Evolutionary conservation across 2,797 vertebrate species (phyloP).

Genomic region (Xiphophorus birchmanni): DNA sequence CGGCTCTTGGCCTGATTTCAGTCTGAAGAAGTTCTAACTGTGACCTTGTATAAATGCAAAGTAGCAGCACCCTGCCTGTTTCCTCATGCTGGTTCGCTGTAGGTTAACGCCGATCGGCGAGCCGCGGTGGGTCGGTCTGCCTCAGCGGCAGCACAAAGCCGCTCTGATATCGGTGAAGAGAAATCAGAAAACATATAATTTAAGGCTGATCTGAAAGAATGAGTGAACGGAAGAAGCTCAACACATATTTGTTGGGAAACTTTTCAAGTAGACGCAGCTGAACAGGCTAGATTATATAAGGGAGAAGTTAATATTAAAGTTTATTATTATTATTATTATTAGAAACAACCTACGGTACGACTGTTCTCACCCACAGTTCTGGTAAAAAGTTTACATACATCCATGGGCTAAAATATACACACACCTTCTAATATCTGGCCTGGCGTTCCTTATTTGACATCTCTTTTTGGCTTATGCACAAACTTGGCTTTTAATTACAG

Average conservation of each 20-base stretch:
- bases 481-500: not conserved
- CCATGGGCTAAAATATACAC: not conserved
- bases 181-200: not conserved
- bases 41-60: slow-evolving; percentile 12
- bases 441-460: not conserved
- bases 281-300: not conserved
- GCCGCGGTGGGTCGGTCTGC: slow-evolving; percentile 6
- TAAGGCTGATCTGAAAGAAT: slow-evolving; percentile 2
- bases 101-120: slow-evolving; percentile 10
- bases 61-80: not conserved
- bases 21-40: not conserved
- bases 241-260: not conserved
- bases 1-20: not conserved
- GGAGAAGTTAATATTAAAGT: not conserved
- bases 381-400: not conserved
- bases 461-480: not conserved
- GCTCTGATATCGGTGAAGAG: not conserved
- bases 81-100: not conserved
- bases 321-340: not conserved
- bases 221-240: not conserved
- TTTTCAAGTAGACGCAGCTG: not conserved
- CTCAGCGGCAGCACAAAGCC: not conserved
- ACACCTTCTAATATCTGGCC: not conserved
- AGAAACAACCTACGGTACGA: not conserved
- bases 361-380: not conserved